Conservation (phyloP, 2,113 vertebrate species). For the Leucopsar rothschildi region DNA sequence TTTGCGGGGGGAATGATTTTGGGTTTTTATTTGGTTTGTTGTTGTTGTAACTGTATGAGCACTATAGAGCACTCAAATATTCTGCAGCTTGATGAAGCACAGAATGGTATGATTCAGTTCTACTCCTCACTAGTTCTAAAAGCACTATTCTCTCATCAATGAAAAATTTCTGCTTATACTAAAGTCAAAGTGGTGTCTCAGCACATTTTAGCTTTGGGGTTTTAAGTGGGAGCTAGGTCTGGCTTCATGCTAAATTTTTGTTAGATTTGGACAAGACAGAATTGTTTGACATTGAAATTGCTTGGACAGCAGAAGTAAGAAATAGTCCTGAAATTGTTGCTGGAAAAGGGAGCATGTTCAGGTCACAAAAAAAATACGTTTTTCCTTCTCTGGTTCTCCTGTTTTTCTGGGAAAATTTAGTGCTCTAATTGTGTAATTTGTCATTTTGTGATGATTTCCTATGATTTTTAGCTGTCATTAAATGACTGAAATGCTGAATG, state of each 20-base stretch:
- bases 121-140: neutral
- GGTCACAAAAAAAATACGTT: neutral
- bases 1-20: accelerated
- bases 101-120: neutral
- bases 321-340: neutral
- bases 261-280: neutral
- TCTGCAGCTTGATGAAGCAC: neutral
- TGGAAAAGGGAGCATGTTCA: neutral
- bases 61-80: neutral
- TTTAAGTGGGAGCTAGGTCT: neutral
- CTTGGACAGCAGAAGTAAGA: neutral
- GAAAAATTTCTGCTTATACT: neutral
- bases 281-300: neutral
- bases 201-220: neutral
- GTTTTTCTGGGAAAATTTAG: neutral
- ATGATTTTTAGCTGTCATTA: conserved; percentile 30
- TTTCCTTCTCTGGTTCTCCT: neutral
- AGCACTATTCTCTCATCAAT: neutral
- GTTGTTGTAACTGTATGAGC: neutral
- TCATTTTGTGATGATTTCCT: conserved; percentile 36
- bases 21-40: neutral
- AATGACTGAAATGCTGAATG: neutral
- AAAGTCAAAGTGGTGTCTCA: neutral
- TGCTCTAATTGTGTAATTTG: neutral
- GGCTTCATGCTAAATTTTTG: neutral